These are phyloP conservation scores for Xiphydria camelus DNA, from an alignment of 2,888 invertebrate genomes.

Conservation along the genomic window DNA sequence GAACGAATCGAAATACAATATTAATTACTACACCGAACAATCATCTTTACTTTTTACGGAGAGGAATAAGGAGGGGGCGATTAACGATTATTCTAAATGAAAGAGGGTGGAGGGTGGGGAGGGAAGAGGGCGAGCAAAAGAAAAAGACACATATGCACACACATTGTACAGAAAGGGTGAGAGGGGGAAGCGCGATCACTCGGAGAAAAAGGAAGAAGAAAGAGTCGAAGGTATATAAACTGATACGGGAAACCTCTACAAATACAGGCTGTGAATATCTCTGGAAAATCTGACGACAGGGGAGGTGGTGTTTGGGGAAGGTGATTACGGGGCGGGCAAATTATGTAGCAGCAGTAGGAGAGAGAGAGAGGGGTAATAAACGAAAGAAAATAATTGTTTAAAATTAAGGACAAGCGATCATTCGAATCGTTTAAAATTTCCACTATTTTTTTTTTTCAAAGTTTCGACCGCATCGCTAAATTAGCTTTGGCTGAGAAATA, in stretches of 20 bases:
- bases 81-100: constrained; percentile 3
- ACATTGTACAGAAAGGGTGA: too few species aligned
- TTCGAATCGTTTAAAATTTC: too few species aligned
- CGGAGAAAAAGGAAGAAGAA: constrained; percentile 10
- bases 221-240: constrained; percentile 10
- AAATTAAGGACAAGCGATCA: too few species aligned
- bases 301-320: neutral
- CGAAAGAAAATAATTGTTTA: constrained; percentile 1
- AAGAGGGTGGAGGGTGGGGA: constrained; percentile 1
- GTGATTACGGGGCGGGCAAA: too few species aligned
- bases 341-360: neutral
- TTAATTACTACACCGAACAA: constrained; percentile 30
- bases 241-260: constrained; percentile 18
- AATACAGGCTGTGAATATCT: constrained; percentile 45
- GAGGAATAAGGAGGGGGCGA: constrained; percentile 4
- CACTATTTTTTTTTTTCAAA: too few species aligned
- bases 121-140: neutral
- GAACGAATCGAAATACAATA: constrained; percentile 18
- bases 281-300: constrained; percentile 12
- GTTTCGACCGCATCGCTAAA: too few species aligned
- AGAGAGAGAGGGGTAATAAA: neutral
- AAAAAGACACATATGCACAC: constrained; percentile 3
- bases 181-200: too few species aligned
- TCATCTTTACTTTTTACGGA: constrained; percentile 26
- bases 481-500: too few species aligned